phyloP scores from a whole-genome alignment of 2,113 vertebrate genomes.

The Tricholaema leucomelas region DNA sequence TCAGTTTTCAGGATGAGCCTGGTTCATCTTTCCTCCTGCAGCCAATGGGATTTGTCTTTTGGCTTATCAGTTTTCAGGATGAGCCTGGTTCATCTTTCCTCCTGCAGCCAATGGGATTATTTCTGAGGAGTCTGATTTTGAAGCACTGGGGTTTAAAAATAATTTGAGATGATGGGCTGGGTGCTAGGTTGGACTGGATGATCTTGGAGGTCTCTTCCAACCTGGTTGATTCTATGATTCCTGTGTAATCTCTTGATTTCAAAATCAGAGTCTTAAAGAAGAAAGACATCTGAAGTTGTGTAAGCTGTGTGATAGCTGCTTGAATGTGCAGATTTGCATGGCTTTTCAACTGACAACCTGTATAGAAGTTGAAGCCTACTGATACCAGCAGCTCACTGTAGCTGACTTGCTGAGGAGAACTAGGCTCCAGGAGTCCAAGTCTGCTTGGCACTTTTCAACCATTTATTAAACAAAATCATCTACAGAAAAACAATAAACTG shows the following conservation, averaged over 20 bases:
- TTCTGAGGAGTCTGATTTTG: not conserved
- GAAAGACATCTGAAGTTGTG: not conserved
- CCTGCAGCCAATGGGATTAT: not conserved
- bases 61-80: not conserved
- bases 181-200: too few species aligned
- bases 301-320: not conserved
- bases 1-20: not conserved
- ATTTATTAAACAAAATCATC: not conserved
- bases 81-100: not conserved
- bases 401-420: conserved; percentile 7
- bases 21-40: not conserved
- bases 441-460: not conserved
- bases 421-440: not conserved
- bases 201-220: too few species aligned
- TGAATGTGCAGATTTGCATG: not conserved
- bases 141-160: not conserved
- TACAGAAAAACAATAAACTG: not conserved
- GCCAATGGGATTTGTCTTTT: not conserved
- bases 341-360: not conserved
- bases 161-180: not conserved
- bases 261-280: not conserved
- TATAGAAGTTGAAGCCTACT: not conserved
- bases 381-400: not conserved
- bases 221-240: too few species aligned
- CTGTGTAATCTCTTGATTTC: not conserved